A percentile compares a stretch with the other conserved stretches of the same genome.
Evolutionary conservation across 1,140 invertebrate genomes (phyloP).

Genomic region (Brachionus calyciflorus): DNA sequence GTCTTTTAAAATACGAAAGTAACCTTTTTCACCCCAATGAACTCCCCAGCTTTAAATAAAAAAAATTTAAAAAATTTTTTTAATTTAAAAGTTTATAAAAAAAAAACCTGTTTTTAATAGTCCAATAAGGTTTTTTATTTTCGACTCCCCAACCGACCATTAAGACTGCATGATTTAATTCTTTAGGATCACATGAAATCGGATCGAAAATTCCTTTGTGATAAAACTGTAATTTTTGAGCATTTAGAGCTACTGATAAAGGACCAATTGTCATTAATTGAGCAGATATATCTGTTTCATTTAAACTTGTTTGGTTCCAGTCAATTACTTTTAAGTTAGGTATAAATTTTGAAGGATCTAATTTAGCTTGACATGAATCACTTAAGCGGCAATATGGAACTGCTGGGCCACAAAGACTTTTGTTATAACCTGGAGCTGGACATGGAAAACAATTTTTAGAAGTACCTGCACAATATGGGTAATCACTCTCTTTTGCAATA

Average conservation of each 20-base stretch:
- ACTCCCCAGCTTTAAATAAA: conserved; percentile 52
- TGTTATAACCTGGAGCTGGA: conserved; percentile 53
- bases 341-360: conserved; percentile 53
- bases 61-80: neutral
- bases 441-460: conserved; percentile 53
- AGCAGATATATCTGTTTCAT: conserved; percentile 54
- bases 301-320: conserved; percentile 54
- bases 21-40: conserved; percentile 55
- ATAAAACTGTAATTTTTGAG: conserved; percentile 73
- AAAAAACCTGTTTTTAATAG: conserved; percentile 52
- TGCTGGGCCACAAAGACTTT: conserved; percentile 53
- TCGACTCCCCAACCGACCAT: conserved; percentile 56
- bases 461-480: conserved; percentile 54
- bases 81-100: neutral
- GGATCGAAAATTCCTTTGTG: conserved; percentile 67
- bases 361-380: conserved; percentile 53
- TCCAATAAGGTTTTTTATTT: conserved; percentile 53
- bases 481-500: conserved; percentile 52
- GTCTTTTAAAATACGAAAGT: conserved; percentile 53
- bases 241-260: conserved; percentile 77
- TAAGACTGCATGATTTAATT: conserved; percentile 55
- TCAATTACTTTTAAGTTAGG: conserved; percentile 51
- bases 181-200: conserved; percentile 56
- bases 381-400: conserved; percentile 53
- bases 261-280: conserved; percentile 71